Conservation (phyloP, 2,888 invertebrate genomes). For the Drosophila parthenogenetica region DNA sequence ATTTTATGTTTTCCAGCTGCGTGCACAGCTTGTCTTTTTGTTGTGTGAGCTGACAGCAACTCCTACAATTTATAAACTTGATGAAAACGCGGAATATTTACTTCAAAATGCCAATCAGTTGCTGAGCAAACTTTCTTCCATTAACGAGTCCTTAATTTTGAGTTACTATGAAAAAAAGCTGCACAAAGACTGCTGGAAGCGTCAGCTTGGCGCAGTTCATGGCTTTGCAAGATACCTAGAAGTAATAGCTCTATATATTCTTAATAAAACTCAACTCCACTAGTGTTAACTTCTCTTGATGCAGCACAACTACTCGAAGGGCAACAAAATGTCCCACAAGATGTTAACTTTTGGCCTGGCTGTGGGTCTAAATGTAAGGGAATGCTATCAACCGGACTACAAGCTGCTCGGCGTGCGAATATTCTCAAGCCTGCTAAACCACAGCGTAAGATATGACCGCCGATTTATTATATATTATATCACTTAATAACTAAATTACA, state of each 20-base stretch:
- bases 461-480: neutral
- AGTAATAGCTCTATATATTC: slow-evolving; percentile 47
- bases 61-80: slow-evolving; percentile 66
- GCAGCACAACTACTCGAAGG: slow-evolving; percentile 49
- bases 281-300: neutral
- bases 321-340: slow-evolving; percentile 51
- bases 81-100: slow-evolving; percentile 41
- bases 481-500: slow-evolving; percentile 24
- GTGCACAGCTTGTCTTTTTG: slow-evolving; percentile 67
- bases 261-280: too few species aligned
- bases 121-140: slow-evolving; percentile 35
- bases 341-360: slow-evolving; percentile 80
- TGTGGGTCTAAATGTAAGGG: slow-evolving; percentile 79
- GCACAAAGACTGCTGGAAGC: slow-evolving; percentile 77
- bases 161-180: slow-evolving; percentile 77
- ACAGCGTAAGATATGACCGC: slow-evolving; percentile 64
- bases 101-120: slow-evolving; percentile 63
- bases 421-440: slow-evolving; percentile 71
- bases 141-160: slow-evolving; percentile 53
- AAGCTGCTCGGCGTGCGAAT: slow-evolving; percentile 79
- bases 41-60: slow-evolving; percentile 78
- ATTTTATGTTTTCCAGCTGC: slow-evolving; percentile 55
- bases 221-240: slow-evolving; percentile 77
- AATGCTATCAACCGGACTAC: slow-evolving; percentile 75
- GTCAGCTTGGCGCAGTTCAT: slow-evolving; percentile 79